phyloP scores from a whole-genome alignment of 1,140 invertebrate species.

The Drosophila kepulauana region DNA sequence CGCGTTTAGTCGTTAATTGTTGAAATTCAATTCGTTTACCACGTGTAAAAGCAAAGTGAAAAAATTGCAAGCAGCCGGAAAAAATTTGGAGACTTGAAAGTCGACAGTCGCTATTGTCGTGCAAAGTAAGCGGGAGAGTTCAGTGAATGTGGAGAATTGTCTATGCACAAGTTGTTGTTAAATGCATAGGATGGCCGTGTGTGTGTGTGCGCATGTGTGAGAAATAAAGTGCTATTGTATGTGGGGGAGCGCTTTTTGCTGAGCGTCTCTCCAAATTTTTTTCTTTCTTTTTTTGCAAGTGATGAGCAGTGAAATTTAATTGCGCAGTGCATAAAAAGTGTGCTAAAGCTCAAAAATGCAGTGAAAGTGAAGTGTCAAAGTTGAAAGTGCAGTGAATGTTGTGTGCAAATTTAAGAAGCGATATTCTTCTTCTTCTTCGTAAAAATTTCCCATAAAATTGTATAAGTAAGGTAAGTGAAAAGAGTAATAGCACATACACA shows the following conservation, averaged over 20 bases:
- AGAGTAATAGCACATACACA: too few species aligned
- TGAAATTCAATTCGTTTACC: not conserved
- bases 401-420: too few species aligned
- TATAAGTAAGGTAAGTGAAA: not conserved
- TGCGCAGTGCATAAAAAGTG: not conserved
- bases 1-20: too few species aligned
- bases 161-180: not conserved
- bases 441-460: too few species aligned
- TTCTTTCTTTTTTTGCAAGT: not conserved
- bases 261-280: not conserved
- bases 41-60: not conserved
- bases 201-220: not conserved
- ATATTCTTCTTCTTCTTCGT: too few species aligned
- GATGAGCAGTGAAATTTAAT: constrained; percentile 10
- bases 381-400: constrained; percentile 1
- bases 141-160: not conserved
- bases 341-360: not conserved
- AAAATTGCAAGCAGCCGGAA: not conserved
- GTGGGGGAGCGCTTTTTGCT: not conserved
- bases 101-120: not conserved
- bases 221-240: not conserved
- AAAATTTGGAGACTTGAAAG: constrained; percentile 1
- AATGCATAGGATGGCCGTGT: not conserved
- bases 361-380: constrained; percentile 9
- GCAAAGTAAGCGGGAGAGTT: not conserved